phyloP scores from a whole-genome alignment of 2,888 invertebrate species.

The Pomacea canaliculata region DNA sequence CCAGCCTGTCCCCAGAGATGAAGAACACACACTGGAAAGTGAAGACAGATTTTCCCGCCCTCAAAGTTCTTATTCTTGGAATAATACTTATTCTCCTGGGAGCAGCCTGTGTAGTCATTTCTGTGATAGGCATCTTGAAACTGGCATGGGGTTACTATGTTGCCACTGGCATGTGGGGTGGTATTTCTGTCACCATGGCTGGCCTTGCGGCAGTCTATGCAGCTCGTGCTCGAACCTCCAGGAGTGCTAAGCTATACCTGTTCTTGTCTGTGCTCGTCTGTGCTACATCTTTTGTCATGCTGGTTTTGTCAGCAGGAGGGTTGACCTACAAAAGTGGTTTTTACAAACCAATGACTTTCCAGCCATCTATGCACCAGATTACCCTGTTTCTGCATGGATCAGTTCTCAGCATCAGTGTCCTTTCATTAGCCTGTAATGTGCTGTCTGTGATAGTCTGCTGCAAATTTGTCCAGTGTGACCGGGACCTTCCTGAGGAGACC shows the following conservation, averaged over 20 bases:
- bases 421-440: conserved; percentile 48
- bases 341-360: conserved; percentile 37
- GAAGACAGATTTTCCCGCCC: conserved; percentile 49
- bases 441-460: conserved; percentile 49
- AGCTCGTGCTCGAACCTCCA: conserved; percentile 43
- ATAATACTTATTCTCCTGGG: conserved; percentile 55
- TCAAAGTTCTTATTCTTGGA: conserved; percentile 51
- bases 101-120: conserved; percentile 51
- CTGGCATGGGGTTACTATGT: conserved; percentile 60
- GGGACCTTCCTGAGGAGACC: conserved; percentile 30
- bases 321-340: conserved; percentile 53
- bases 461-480: conserved; percentile 48
- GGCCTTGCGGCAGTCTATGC: conserved; percentile 53
- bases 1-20: background rate
- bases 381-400: conserved; percentile 52
- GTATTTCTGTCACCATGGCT: conserved; percentile 45
- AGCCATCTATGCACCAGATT: conserved; percentile 34
- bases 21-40: conserved; percentile 35
- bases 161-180: conserved; percentile 63
- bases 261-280: conserved; percentile 44
- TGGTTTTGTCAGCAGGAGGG: conserved; percentile 56
- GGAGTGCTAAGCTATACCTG: conserved; percentile 51
- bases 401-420: conserved; percentile 45
- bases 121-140: conserved; percentile 51
- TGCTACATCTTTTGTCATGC: conserved; percentile 48